These are phyloP conservation scores for Penaeus monodon DNA, from an alignment of 2,888 invertebrate species.

Conservation along the genomic window DNA sequence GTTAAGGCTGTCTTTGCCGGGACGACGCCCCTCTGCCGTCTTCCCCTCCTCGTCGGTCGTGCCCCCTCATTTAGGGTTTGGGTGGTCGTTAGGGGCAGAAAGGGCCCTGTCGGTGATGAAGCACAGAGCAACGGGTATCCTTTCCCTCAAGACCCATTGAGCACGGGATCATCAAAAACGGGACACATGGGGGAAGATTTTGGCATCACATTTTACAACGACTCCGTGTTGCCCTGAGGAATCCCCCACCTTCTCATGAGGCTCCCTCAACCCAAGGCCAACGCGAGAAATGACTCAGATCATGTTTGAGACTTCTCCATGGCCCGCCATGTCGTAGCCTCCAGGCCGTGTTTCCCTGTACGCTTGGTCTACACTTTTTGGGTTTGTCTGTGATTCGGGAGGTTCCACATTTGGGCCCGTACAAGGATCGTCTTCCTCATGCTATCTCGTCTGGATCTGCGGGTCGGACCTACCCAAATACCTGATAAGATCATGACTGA, in stretches of 20 bases:
- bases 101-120: slow-evolving; percentile 95
- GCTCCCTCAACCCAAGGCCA: slow-evolving; percentile 94
- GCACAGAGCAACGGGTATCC: slow-evolving; percentile 89
- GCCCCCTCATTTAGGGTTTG: slow-evolving; percentile 77
- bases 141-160: slow-evolving; percentile 74
- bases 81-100: slow-evolving; percentile 75
- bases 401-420: slow-evolving; percentile 42
- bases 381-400: slow-evolving; percentile 63
- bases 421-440: slow-evolving; percentile 38
- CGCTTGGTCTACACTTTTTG: slow-evolving; percentile 71
- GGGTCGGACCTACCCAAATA: slow-evolving; percentile 96
- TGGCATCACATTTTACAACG: slow-evolving; percentile 99
- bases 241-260: slow-evolving; percentile 83
- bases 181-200: slow-evolving; percentile 99
- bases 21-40: slow-evolving; percentile 81
- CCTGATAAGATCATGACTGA: slow-evolving; percentile 95
- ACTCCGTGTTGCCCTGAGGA: slow-evolving; percentile 93
- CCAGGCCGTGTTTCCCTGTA: slow-evolving; percentile 73
- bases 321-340: slow-evolving; percentile 72
- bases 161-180: slow-evolving; percentile 82
- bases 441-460: slow-evolving; percentile 74
- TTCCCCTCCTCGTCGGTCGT: slow-evolving; percentile 81
- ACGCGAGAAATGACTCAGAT: slow-evolving; percentile 92
- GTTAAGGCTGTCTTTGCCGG: slow-evolving; percentile 83
- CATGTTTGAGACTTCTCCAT: slow-evolving; percentile 83